These are phyloP conservation scores for Torymus aiolomorphi DNA, from an alignment of 2,888 invertebrate species.

Conservation along the genomic window DNA sequence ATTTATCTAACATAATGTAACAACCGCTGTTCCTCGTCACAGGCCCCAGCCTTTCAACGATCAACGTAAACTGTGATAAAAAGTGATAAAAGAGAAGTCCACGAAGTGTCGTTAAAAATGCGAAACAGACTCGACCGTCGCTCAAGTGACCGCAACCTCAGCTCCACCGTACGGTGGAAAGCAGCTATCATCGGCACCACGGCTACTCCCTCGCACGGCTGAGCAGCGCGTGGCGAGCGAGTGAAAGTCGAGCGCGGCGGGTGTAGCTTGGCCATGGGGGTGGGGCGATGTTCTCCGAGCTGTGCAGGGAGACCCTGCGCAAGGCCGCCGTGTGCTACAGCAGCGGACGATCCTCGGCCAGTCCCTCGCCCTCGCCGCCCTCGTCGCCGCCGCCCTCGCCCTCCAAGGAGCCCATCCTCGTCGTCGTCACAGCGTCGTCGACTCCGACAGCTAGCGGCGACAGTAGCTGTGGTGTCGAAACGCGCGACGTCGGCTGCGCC, in stretches of 20 bases:
- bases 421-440: conserved; percentile 61
- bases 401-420: conserved; percentile 68
- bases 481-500: conserved; percentile 56
- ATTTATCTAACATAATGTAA: no score
- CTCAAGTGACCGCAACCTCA: no score
- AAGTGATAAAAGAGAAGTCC: no score
- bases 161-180: no score
- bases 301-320: conserved; percentile 78
- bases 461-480: conserved; percentile 49
- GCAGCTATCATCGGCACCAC: background rate
- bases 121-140: no score
- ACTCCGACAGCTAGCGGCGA: background rate
- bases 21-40: no score
- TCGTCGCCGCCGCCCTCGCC: conserved; percentile 74
- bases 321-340: conserved; percentile 76
- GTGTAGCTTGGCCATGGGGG: conserved; percentile 72
- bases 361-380: conserved; percentile 73
- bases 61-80: no score
- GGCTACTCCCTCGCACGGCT: background rate
- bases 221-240: conserved; percentile 47
- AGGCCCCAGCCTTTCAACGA: no score
- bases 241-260: conserved; percentile 47
- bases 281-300: conserved; percentile 78
- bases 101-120: no score
- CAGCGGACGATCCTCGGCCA: conserved; percentile 72